Percentiles rank a stretch among this genome's conserved stretches.
Conservation (phyloP, 2,888 invertebrate species). For the Cecidostiba fungosa region DNA sequence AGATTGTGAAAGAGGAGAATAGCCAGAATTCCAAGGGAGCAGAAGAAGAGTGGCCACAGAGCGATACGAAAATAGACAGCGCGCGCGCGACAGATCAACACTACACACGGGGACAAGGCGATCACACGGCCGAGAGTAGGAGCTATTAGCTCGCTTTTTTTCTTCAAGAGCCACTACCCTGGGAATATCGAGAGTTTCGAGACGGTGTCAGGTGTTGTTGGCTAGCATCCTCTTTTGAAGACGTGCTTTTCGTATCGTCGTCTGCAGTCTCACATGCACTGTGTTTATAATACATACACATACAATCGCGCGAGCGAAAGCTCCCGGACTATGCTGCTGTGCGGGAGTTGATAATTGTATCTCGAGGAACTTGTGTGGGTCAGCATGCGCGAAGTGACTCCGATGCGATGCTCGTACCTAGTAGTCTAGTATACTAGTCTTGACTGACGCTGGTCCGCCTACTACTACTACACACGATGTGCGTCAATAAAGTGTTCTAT, state of each 20-base stretch:
- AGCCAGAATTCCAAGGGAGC: neutral
- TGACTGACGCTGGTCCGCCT: neutral
- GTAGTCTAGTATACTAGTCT: too few species aligned
- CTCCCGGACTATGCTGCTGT: neutral
- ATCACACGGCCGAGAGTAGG: neutral
- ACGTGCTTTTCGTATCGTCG: neutral
- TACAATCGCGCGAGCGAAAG: neutral
- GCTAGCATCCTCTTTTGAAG: neutral
- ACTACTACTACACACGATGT: slow-evolving; percentile 20
- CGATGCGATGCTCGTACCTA: neutral
- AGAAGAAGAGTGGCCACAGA: slow-evolving; percentile 1
- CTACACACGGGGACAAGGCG: slow-evolving; percentile 32
- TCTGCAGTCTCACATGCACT: neutral
- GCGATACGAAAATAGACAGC: slow-evolving; percentile 57
- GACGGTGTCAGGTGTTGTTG: neutral
- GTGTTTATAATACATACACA: neutral
- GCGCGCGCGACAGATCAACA: slow-evolving; percentile 53
- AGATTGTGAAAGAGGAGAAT: neutral
- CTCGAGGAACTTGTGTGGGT: neutral
- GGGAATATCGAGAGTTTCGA: slow-evolving; percentile 1
- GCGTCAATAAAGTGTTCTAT: slow-evolving; percentile 33
- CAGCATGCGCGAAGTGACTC: neutral
- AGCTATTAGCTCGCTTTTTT: neutral
- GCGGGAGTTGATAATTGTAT: neutral
- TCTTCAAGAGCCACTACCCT: neutral